These are phyloP conservation scores for Sinodicranocentrus sp. DNA, from an alignment of 2,888 invertebrate species.

Conservation along the genomic window DNA sequence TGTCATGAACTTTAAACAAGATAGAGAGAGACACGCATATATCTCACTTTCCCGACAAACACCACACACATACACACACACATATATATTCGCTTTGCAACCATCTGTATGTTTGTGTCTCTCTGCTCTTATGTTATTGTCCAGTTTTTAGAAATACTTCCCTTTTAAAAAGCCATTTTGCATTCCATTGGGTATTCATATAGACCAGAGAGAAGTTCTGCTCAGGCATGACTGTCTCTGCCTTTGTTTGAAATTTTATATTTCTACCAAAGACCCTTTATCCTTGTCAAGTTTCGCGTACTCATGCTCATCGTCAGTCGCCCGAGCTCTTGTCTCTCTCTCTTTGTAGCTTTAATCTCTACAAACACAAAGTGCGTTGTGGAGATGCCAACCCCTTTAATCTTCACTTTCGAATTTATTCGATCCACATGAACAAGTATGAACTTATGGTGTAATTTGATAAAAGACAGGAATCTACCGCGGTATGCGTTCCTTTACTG, in stretches of 20 bases:
- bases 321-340: neutral
- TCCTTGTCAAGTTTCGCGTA: neutral
- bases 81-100: neutral
- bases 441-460: neutral
- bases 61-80: neutral
- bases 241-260: constrained; percentile 13
- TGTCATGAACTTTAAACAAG: constrained; percentile 55
- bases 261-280: neutral
- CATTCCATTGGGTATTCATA: constrained; percentile 23
- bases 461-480: too few relatives aligned
- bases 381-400: too few relatives aligned
- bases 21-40: constrained; percentile 27
- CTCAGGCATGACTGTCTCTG: neutral
- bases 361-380: too few relatives aligned
- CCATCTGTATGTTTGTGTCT: neutral
- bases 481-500: too few relatives aligned
- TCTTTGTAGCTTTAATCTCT: too few relatives aligned
- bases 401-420: neutral
- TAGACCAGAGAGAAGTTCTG: neutral
- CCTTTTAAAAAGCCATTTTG: constrained; percentile 14
- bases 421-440: neutral
- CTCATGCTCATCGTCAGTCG: neutral
- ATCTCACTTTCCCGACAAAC: constrained; percentile 43
- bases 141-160: constrained; percentile 15
- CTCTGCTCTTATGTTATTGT: too few relatives aligned